These are phyloP conservation scores for Indicator indicator DNA, from an alignment of 2,113 vertebrate species.

Conservation along the genomic window DNA sequence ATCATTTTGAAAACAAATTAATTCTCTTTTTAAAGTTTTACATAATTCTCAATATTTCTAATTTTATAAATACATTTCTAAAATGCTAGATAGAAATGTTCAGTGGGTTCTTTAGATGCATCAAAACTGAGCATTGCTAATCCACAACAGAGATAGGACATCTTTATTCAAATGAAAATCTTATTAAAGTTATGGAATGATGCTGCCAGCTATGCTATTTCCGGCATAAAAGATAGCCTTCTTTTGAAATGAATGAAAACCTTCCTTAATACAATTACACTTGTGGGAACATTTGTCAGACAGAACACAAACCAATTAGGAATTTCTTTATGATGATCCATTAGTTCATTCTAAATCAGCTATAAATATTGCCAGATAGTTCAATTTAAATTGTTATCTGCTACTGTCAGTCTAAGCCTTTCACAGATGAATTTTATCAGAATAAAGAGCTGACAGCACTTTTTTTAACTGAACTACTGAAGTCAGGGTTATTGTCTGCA, in stretches of 20 bases:
- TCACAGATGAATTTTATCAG: background rate
- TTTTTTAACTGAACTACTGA: background rate
- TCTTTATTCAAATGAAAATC: background rate
- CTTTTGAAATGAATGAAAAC: slow-evolving; percentile 37
- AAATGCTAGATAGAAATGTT: background rate
- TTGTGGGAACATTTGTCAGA: slow-evolving; percentile 7
- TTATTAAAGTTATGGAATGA: background rate
- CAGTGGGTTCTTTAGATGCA: background rate
- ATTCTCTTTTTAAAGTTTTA: background rate
- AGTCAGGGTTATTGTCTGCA: background rate
- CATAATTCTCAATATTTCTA: background rate
- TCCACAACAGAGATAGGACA: background rate
- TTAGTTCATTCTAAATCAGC: slow-evolving; percentile 2
- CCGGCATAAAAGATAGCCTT: background rate
- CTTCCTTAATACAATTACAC: background rate
- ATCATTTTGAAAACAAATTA: background rate
- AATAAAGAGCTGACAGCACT: background rate
- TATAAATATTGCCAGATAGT: slow-evolving; percentile 20
- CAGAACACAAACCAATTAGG: background rate
- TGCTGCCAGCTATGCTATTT: background rate
- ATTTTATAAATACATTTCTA: background rate
- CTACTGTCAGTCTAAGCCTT: slow-evolving; percentile 7
- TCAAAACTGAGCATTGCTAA: background rate
- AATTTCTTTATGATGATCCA: slow-evolving; percentile 31
- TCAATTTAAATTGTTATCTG: slow-evolving; percentile 13